These are phyloP conservation scores for Prenolepis imparis DNA, from an alignment of 2,888 invertebrate species.

Conservation along the genomic window DNA sequence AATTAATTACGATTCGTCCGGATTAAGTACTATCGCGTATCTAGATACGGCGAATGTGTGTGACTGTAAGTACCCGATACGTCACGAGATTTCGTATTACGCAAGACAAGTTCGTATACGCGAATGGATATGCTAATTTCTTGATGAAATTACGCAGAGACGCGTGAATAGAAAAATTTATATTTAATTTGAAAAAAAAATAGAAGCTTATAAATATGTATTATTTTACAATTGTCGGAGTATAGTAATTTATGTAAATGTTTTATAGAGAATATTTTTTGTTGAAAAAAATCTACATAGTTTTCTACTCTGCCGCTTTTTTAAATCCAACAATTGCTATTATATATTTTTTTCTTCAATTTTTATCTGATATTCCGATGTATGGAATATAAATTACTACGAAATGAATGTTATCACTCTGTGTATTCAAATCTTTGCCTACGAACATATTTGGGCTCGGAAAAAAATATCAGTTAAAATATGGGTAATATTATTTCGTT, in stretches of 20 bases:
- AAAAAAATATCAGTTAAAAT: not conserved
- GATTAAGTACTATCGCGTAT: constrained; percentile 57
- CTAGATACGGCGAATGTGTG: constrained; percentile 5
- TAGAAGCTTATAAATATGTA: not conserved
- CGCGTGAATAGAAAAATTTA: not conserved
- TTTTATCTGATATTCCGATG: constrained; percentile 23
- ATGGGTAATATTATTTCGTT: constrained; percentile 1
- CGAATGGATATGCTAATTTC: not conserved
- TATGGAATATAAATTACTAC: constrained; percentile 12
- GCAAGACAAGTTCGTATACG: not conserved
- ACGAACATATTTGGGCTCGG: constrained; percentile 7
- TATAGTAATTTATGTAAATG: not conserved
- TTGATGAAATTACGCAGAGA: too few species aligned
- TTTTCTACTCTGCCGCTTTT: not conserved
- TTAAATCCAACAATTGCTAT: not conserved
- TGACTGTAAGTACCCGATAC: not conserved
- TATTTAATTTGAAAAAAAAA: constrained; percentile 26
- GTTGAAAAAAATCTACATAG: not conserved
- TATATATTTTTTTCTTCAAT: not conserved
- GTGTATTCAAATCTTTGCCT: constrained; percentile 21
- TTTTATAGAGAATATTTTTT: not conserved
- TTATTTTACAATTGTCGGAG: not conserved
- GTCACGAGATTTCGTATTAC: not conserved
- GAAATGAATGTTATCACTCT: constrained; percentile 27
- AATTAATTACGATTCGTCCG: constrained; percentile 82